These are phyloP conservation scores for Coranthus polyacanthus DNA, from an alignment of 2,797 vertebrate species.

Conservation along the genomic window DNA sequence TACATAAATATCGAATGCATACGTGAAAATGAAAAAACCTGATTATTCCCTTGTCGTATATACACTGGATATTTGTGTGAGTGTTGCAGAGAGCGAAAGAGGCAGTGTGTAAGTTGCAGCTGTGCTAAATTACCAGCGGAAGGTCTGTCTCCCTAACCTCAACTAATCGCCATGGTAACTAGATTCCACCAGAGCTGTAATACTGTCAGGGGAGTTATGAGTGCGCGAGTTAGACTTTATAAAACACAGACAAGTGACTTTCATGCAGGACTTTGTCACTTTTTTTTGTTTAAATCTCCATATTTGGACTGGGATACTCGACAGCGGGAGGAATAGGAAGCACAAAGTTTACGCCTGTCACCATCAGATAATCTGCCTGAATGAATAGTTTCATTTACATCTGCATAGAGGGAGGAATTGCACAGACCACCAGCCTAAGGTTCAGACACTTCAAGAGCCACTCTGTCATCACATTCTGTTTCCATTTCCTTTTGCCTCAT, in stretches of 20 bases:
- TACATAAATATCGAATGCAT: too few relatives aligned
- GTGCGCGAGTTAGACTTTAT: background rate
- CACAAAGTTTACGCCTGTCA: slow-evolving; percentile 1
- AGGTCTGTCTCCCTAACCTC: slow-evolving; percentile 17
- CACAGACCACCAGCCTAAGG: slow-evolving; percentile 28
- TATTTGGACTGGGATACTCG: too few relatives aligned
- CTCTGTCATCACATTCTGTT: background rate
- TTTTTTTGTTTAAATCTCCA: slow-evolving; percentile 2
- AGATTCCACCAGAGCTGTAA: slow-evolving; percentile 9
- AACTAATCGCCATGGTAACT: slow-evolving; percentile 29
- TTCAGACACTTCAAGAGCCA: background rate
- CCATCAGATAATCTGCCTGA: background rate
- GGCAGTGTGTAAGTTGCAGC: slow-evolving; percentile 1
- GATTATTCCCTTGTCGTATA: too few relatives aligned
- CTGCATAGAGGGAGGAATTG: too few relatives aligned
- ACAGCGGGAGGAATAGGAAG: background rate
- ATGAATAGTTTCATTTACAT: slow-evolving; percentile 20
- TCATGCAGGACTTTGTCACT: background rate
- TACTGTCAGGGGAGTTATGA: background rate
- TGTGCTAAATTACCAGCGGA: slow-evolving; percentile 22
- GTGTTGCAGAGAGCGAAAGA: too few relatives aligned
- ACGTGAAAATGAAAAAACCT: too few relatives aligned
- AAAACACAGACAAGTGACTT: background rate
- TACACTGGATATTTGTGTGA: too few relatives aligned
- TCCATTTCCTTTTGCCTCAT: background rate